Percentiles rank a stretch among this genome's conserved stretches.
These are phyloP conservation scores for Hyposoter dolosus DNA, from an alignment of 2,888 invertebrate genomes.

Conservation along the genomic window DNA sequence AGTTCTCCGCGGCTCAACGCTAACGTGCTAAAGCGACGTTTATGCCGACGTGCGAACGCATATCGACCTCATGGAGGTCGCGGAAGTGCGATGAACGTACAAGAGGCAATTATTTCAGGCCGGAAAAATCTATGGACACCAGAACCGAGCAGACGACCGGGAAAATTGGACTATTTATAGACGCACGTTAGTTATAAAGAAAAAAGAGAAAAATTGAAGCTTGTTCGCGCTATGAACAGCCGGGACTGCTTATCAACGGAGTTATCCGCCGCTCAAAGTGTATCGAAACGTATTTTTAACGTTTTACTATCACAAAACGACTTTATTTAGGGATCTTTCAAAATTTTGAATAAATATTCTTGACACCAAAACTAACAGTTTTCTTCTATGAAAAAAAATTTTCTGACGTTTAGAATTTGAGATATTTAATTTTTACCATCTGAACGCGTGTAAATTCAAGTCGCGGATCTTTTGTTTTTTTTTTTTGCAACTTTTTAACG, in stretches of 20 bases:
- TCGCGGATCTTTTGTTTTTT: no score
- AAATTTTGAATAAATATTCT: no score
- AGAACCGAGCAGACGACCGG: constrained; percentile 30
- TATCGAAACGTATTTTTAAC: constrained; percentile 3
- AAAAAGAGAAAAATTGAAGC: neutral
- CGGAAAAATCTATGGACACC: constrained; percentile 43
- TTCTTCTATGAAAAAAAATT: no score
- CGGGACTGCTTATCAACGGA: neutral
- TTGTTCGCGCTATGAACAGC: neutral
- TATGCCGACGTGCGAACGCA: constrained; percentile 26
- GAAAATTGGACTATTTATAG: constrained; percentile 37
- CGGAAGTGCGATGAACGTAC: constrained; percentile 46
- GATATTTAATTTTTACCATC: no score
- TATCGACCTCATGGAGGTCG: constrained; percentile 61
- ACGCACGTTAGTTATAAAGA: neutral
- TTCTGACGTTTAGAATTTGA: no score
- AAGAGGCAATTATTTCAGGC: constrained; percentile 40
- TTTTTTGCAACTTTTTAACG: no score
- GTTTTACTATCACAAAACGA: no score
- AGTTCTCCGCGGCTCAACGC: neutral
- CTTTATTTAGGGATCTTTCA: no score
- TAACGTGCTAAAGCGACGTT: constrained; percentile 13
- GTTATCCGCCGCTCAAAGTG: constrained; percentile 5
- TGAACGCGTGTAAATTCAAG: no score
- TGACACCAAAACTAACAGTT: no score